Percentiles rank a stretch among this genome's conserved stretches.
Evolutionary conservation across 1,140 invertebrate genomes (phyloP).

Genomic region (Drosophila nebulosa): DNA sequence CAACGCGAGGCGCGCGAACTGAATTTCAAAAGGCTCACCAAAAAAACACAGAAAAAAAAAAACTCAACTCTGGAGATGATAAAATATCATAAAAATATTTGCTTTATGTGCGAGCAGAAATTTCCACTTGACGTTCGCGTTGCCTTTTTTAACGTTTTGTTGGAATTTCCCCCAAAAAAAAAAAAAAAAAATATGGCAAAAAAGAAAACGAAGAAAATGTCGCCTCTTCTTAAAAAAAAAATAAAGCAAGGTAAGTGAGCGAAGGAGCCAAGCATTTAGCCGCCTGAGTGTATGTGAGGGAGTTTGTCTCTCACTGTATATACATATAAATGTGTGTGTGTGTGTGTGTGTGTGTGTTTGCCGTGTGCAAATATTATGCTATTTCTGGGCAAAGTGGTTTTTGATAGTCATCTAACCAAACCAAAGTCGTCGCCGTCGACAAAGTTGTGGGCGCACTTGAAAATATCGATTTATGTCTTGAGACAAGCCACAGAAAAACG

Average conservation of each 20-base stretch:
- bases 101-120: constrained; percentile 42
- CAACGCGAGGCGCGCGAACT: constrained; percentile 15
- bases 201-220: not conserved
- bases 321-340: not conserved
- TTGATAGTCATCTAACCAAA: constrained; percentile 54
- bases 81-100: constrained; percentile 61
- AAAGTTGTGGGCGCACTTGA: constrained; percentile 26
- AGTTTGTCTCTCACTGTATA: not conserved
- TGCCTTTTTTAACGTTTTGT: constrained; percentile 10
- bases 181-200: not conserved
- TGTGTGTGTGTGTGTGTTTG: constrained; percentile 18
- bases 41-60: not conserved
- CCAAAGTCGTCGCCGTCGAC: constrained; percentile 1
- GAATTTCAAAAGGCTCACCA: constrained; percentile 34
- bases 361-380: constrained; percentile 61
- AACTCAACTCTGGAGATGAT: constrained; percentile 28
- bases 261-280: constrained; percentile 46
- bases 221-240: not conserved
- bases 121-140: constrained; percentile 33
- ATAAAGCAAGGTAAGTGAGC: not conserved
- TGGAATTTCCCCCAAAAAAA: not conserved
- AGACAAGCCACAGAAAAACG: constrained; percentile 13
- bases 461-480: constrained; percentile 54
- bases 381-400: constrained; percentile 63
- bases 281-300: not conserved